Conservation (phyloP, 64 coral and sea anemone species). For the Pocillopora verrucosa region DNA sequence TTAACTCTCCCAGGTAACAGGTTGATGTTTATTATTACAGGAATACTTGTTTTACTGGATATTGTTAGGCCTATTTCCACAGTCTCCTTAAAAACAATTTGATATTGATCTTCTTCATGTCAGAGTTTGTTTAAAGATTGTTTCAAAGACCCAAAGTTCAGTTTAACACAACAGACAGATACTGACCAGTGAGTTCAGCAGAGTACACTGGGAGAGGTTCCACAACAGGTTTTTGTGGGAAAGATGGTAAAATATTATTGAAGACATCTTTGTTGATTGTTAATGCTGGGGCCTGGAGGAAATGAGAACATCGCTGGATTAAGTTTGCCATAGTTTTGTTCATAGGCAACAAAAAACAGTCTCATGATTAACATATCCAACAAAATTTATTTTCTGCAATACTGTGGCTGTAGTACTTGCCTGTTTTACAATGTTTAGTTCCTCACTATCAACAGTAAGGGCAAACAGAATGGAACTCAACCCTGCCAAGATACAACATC, state of each 20-base stretch:
- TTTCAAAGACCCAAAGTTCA: neutral
- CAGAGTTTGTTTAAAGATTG: too few relatives aligned
- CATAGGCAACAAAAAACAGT: too few relatives aligned
- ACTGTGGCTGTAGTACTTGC: neutral
- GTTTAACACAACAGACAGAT: neutral
- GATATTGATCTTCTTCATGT: too few relatives aligned
- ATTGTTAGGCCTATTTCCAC: too few relatives aligned
- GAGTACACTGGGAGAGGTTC: slow-evolving; percentile 69
- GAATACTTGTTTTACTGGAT: too few relatives aligned
- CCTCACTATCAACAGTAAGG: slow-evolving; percentile 87
- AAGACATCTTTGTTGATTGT: slow-evolving; percentile 81
- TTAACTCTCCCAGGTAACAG: too few relatives aligned
- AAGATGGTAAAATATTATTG: slow-evolving; percentile 53
- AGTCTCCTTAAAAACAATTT: too few relatives aligned
- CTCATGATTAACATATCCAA: too few relatives aligned
- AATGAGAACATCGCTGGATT: neutral
- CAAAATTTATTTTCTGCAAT: too few relatives aligned
- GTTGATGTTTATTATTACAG: too few relatives aligned
- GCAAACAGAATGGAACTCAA: slow-evolving; percentile 96
- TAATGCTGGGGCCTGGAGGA: slow-evolving; percentile 29
- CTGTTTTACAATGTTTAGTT: slow-evolving; percentile 78
- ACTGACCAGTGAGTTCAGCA: slow-evolving; percentile 66
- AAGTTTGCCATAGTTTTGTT: neutral
- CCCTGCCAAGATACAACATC: slow-evolving; percentile 45
- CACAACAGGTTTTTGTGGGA: slow-evolving; percentile 33